Base-by-base conservation (phyloP, 2,888 invertebrate species). In the Troides oblongomaculatus region DNA sequence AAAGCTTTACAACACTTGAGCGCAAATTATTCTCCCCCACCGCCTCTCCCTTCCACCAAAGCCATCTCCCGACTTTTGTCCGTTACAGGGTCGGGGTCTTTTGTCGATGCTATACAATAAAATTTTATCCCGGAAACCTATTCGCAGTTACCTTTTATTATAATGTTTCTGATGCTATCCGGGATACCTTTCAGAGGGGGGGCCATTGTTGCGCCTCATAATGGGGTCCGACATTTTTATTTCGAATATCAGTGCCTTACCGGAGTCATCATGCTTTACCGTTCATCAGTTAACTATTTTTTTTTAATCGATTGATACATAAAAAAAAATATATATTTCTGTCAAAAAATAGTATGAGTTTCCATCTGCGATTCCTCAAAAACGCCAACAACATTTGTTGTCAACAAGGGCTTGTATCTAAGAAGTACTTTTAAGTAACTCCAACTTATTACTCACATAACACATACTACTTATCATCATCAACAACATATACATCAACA, bases 141-240 rank as follows among this genome's bases (percentile, higher is more conserved):
- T 89, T 87, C 89, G 85, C 89, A 86, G 90, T 90, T 89, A 90
- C 90, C 90, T 89, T 90, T 90, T 90, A 90, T 90, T 90, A 90
- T 89, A 88, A 90, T 89, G 89, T 89, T 88, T 89, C 89, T 87
- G 85, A 88, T 86, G 84, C 83, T 81, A 79, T 87, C 86, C 86
- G 84, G 84, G 84, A 82, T 85, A 87, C 86, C 87, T 88, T 88
- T 85, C 88, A 86, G 82, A 77, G 80, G 80, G 75, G 77, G 80
- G 75, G 77, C 86, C 78, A 83, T 90, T 90, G 89, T 90, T 83
- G 81, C 74, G 78, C 78, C 81, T 77, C 79, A 88, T 89, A 90
- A 90, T 89, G 81, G 88, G 81, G 79, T 78, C 80, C 82, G 83
- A 87, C 85, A 88, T 89, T 89, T 89, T 89, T 89, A 89, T 83